Base-by-base conservation (phyloP, 2,888 invertebrate species). In the Sericinus montela region DNA sequence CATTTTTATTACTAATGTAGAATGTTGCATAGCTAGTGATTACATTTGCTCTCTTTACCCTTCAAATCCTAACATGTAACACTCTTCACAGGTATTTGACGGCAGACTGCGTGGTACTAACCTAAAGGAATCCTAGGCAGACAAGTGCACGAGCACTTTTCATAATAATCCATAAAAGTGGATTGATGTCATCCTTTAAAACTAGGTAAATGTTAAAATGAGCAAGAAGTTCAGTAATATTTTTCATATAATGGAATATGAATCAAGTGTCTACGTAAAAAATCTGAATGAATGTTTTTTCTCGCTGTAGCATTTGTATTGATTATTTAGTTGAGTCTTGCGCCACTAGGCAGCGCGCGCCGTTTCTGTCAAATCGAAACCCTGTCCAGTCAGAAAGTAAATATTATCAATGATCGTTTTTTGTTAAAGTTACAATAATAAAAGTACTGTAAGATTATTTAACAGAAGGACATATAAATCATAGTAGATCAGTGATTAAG, bases 341-440 rank as follows among this genome's bases (percentile, higher is more conserved):
- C 58, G 62, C 51, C 59, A 48, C 48, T 51, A 41, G 35, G 48
- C 54, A 56, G 76, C 83, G 83, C 78, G 80, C 85, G 83, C 83
- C 77, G 13, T 44, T 52, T 19, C 69, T 75, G 80, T 82, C 80
- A 83, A 76, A 75, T 68, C 71, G 63, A 62, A 56, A 53, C 59
- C 30, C 43, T 46, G 49, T 55, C 37, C 51, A 30, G 43, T 38
- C 28, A 16, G 34, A 49, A 43, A 44, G 42, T 43, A 39, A 53
- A 19, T 36, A 49, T 35, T 45, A 13, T 42, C n/a, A 19, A 23
- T 23, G 23, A 19, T 13, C 7, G 34, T 13, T 13, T n/a, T 6
- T 25, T 8, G 9, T 43, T 36, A 10, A 19, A 15, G 9, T 7
- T n/a, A 25, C 9, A 30, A 25, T 30, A 32, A 1, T 10, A n/a